Evolutionary conservation across 2,797 vertebrate genomes (phyloP).

Genomic region (Cossypha polioptera): DNA sequence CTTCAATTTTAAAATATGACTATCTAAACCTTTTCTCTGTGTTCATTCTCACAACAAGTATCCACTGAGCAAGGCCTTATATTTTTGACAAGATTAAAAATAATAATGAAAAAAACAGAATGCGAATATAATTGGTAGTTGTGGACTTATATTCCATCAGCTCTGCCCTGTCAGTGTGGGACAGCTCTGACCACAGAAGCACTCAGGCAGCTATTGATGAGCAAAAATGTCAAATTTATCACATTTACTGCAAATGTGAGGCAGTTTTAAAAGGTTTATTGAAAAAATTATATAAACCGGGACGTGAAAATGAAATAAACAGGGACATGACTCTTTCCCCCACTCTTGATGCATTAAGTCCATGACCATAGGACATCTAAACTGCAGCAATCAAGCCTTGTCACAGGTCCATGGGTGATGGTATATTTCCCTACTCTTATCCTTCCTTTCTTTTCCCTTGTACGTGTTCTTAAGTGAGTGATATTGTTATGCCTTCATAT

Average conservation of each 20-base stretch:
- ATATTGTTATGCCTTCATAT: not conserved
- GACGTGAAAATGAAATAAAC: not conserved
- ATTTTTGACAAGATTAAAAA: not conserved
- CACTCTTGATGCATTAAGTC: rapidly evolving
- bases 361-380: not conserved
- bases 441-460: not conserved
- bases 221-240: not conserved
- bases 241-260: not conserved
- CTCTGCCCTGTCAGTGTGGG: not conserved
- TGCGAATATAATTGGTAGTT: not conserved
- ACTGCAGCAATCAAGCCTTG: not conserved
- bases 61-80: not conserved
- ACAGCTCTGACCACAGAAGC: not conserved
- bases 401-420: not conserved
- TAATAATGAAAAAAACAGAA: not conserved
- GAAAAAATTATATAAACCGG: not conserved
- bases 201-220: not conserved
- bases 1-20: not conserved
- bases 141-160: not conserved
- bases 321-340: not conserved
- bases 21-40: not conserved
- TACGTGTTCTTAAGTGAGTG: not conserved
- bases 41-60: not conserved
- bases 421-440: not conserved
- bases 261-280: not conserved